Conservation (phyloP, 2,888 invertebrate species). For the Drosophila acutilabella region DNA sequence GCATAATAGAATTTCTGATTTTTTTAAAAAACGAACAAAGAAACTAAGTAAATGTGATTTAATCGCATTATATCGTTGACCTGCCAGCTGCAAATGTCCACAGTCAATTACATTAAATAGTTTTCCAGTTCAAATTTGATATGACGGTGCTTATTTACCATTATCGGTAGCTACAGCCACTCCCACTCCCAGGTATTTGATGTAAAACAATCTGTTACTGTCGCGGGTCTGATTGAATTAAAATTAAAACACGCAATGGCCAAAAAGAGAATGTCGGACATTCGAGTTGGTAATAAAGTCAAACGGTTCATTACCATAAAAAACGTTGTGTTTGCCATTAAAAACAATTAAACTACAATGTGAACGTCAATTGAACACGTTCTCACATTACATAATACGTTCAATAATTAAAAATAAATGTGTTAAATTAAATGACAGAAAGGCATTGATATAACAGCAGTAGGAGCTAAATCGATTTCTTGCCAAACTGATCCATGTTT, state of each 20-base stretch:
- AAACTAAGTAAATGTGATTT: background rate
- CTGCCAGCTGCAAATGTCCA: background rate
- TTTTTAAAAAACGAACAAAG: background rate
- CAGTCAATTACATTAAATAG: conserved; percentile 13
- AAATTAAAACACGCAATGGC: conserved; percentile 22
- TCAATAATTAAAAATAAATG: conserved; percentile 63
- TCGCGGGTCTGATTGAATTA: conserved; percentile 34
- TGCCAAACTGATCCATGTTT: background rate
- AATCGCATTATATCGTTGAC: background rate
- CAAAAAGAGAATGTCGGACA: conserved; percentile 18
- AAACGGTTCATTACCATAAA: conserved; percentile 55
- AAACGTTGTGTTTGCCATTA: conserved; percentile 35
- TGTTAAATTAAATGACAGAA: conserved; percentile 41
- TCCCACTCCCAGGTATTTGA: background rate
- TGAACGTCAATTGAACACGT: conserved; percentile 49
- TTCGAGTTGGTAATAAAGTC: conserved; percentile 62
- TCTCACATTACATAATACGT: conserved; percentile 27
- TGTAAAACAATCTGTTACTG: conserved; percentile 11
- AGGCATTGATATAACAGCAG: conserved; percentile 22
- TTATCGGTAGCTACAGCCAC: conserved; percentile 7
- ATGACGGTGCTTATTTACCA: conserved; percentile 13
- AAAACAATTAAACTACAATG: conserved; percentile 60
- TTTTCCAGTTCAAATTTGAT: background rate
- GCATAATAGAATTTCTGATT: background rate
- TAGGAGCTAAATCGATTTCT: conserved; percentile 14